phyloP scores from a whole-genome alignment of 2,797 vertebrate species.

The Sebastolobus altivelis region DNA sequence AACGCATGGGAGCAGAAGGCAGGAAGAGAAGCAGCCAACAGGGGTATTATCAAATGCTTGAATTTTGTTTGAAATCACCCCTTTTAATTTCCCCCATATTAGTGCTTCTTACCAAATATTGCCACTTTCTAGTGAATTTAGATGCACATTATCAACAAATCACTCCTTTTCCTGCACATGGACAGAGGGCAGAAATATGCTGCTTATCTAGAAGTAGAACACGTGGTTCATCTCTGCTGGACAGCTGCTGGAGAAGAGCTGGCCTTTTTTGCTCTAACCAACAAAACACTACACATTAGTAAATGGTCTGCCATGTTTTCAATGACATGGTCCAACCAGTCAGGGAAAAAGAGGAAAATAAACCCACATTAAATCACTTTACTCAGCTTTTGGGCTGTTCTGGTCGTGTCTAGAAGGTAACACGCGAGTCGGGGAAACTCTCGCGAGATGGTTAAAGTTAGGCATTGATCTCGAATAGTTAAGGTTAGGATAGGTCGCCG shows the following conservation, averaged over 20 bases:
- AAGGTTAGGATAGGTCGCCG: fast-evolving
- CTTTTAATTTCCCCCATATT: constrained; percentile 5
- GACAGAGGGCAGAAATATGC: constrained; percentile 3
- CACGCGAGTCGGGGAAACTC: too few relatives aligned
- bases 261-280: background rate
- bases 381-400: too few relatives aligned
- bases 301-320: constrained; percentile 17
- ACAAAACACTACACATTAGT: constrained; percentile 22
- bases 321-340: constrained; percentile 10
- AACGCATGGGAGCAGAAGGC: background rate
- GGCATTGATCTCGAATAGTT: too few relatives aligned
- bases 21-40: background rate
- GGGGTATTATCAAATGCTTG: background rate
- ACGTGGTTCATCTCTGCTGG: background rate
- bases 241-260: constrained; percentile 5
- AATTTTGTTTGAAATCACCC: constrained; percentile 5
- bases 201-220: background rate
- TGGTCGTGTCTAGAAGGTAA: too few relatives aligned
- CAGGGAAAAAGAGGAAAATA: constrained; percentile 1
- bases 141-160: constrained; percentile 1
- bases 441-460: too few relatives aligned
- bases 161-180: background rate
- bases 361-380: background rate
- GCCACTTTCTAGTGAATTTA: constrained; percentile 6
- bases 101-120: background rate